Evolutionary conservation across 2,888 invertebrate genomes (phyloP), one percentile per base, ranked within the genome.

Genomic region (Ennomos quercinarius): DNA sequence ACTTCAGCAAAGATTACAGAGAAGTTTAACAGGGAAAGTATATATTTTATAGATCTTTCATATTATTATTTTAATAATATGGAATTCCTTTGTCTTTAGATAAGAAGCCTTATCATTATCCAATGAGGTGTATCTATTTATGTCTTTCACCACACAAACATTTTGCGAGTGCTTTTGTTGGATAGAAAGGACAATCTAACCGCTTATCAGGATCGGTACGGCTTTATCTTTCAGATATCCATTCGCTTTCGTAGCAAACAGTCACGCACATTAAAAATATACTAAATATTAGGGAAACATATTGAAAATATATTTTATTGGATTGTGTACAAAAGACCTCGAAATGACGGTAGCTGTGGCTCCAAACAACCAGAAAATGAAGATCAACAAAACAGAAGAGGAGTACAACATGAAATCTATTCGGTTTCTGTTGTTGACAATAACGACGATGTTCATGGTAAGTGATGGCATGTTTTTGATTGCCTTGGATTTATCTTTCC

Each of bases 351-450:
- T 10, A 57, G 57, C 46, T n/a, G 58, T 63, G 10, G 66, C 63
- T 48, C 63, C 66, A 8, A 78, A 78, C 54, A 64, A 68, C 10
- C 75, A 78, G 48, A 83, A 76, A 45, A 84, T 91, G 78, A 80
- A 83, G 70, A 83, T 91, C 34, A 83, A 70, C 8, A 91, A 90
- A 58, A 83, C 88, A 0, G 91, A 91, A 63, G 74, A 85, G 38
- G 90, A 92, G 44, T 91, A 91, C 74, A 89, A 89, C 49, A 86
- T 91, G 91, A 91, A 89, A 74, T 91, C 91, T 46, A 84, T 92
- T 48, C 77, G 89, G 60, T 91, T 91, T 82, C 83, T 92, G 3
- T 70, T 91, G 77, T 64, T 92, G 71, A 89, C 89, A 0, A 91
- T 92, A 52, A 91, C 91, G 0, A 72, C 84, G 4, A 91, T 92